Base-by-base conservation (phyloP, 2,888 invertebrate genomes). In the Pyrgus malvae region DNA sequence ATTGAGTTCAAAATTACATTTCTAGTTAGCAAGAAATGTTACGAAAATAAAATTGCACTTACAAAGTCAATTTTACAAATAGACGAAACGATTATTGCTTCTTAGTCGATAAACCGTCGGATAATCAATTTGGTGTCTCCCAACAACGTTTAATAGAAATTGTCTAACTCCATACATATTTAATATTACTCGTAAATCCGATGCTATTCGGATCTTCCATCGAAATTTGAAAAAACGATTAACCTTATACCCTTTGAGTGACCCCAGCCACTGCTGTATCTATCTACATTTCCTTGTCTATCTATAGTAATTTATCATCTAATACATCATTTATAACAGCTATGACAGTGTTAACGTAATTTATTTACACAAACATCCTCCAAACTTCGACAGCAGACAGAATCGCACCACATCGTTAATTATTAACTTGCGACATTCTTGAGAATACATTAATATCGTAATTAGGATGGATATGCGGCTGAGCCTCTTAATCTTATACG, bases 391-490 rank as follows among this genome's bases (percentile, higher is more conserved):
- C 66, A 67, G 64, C 57, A 66, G 60, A 66, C 59, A 61, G 64
- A 69, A 60, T 58, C 50, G 57, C 45, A 21, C 23, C 48, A 53
- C 42, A 55, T 51, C 56, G 51, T 42, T 69, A 68, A 69, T 60
- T 61, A 58, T 66, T 70, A 70, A 67, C 50, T 65, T 69, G 29
- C 48, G 31, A 61, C 66, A 72, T 72, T 73, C 60, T 66, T 61
- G 66, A 71, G 69, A 72, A 74, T 76, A 44, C 27, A 31, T 54
- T 55, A 40, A 48, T 29, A 35, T 55, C 41, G 71, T 76, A 74
- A 74, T 73, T 74, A 84, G 83, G 83, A 86, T 85, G 86, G 86
- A 86, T 87, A 87, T 84, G 85, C 81, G 81, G 80, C 84, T 73
- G 77, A 80, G 78, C 81, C 79, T 79, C 40, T 45, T 37, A 29